phyloP scores from a whole-genome alignment of 1,140 invertebrate species.

The Bombus soroeensis region DNA sequence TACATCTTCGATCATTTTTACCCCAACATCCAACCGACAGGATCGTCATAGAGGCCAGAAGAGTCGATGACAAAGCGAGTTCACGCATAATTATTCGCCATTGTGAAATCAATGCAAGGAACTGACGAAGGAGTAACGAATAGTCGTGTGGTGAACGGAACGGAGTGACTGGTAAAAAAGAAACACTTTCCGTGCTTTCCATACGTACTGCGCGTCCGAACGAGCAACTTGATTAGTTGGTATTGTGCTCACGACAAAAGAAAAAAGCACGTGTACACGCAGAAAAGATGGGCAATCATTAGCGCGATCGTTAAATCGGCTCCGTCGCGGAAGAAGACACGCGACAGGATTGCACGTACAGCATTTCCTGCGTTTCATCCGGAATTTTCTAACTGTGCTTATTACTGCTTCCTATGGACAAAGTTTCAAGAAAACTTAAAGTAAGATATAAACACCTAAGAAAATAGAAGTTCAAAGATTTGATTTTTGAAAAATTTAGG shows the following conservation, averaged over 20 bases:
- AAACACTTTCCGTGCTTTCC: slow-evolving; percentile 7
- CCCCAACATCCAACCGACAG: not conserved
- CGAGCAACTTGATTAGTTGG: slow-evolving; percentile 10
- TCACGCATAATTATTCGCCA: slow-evolving; percentile 2
- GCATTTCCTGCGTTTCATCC: not conserved
- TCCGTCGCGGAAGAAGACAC: not conserved
- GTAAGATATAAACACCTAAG: too few species aligned
- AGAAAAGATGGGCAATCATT: slow-evolving; percentile 12
- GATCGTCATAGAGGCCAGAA: not conserved
- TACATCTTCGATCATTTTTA: too few species aligned
- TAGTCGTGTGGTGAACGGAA: not conserved
- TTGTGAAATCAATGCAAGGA: slow-evolving; percentile 15
- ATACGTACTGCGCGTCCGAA: not conserved
- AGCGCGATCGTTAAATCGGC: slow-evolving; percentile 23
- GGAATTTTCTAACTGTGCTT: not conserved
- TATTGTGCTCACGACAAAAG: slow-evolving; percentile 17
- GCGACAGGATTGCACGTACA: slow-evolving; percentile 13
- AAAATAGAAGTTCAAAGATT: too few species aligned
- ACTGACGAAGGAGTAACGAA: not conserved
- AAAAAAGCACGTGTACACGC: not conserved
- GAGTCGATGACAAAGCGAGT: slow-evolving; percentile 8
- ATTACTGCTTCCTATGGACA: not conserved
- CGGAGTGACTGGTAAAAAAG: not conserved
- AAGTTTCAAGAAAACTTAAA: not conserved
- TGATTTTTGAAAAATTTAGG: too few species aligned